Evolutionary conservation across 1,140 invertebrate genomes (phyloP), one percentile per base, ranked within the genome.

Genomic region (Pogonomyrmex barbatus): DNA sequence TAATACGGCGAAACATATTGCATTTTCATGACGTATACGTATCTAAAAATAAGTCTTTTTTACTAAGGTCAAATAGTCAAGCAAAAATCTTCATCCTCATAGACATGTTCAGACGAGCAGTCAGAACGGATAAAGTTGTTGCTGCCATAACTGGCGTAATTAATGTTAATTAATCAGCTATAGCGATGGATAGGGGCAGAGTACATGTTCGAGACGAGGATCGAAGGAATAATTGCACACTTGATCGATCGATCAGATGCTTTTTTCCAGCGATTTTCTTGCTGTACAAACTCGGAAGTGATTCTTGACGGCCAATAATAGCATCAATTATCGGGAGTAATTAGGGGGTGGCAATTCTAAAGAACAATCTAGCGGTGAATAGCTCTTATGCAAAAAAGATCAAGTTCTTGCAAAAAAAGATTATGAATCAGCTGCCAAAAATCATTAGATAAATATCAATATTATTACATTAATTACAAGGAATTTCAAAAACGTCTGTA

Each of bases 291-390:
- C n/a, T 24, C 39, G 12, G 62, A n/a, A 60, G 14, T 63, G 47
- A 84, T 71, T 50, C 58, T 4, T 36, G 60, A 36, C 30, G 54
- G 52, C 10, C 68, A 68, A 88, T 81, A 81, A 88, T 79, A 36
- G 81, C 14, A 50, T 42, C 86, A 88, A 88, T 89, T 88, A 89
- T 86, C 86, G 54, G 14, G 24, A 30, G 52, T 81, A 89, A 87
- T 89, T 85, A 79, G 36, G 30, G 45, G 54, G 10, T 62, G 42
- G 30, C 39, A 36, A 24, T 33, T 33, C 6, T n/a, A 42, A 42
- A 5, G 79, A 76, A 82, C 47, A 36, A 45, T 56, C 14, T 36
- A 60, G 10, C 6, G 54, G n/a, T 2, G 54, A 33, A 33, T 10
- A 45, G 65, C 10, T 24, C n/a, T 45, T 39, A 68, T 10, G 65